These are phyloP conservation scores for Hyles euphorbiae DNA, from an alignment of 1,140 invertebrate species.

Conservation along the genomic window DNA sequence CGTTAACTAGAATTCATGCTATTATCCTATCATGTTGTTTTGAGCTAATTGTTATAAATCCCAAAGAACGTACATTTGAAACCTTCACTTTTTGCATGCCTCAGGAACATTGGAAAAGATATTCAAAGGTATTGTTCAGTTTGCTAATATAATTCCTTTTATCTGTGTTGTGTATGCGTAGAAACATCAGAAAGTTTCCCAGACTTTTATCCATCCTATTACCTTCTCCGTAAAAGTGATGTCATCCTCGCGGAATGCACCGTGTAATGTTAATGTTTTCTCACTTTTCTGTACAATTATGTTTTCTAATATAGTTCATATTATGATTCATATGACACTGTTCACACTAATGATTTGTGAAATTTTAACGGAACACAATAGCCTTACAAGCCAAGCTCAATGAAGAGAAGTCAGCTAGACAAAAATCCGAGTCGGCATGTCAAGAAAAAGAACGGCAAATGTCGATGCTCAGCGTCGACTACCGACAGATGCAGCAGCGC, in stretches of 20 bases:
- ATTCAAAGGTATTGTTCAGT: conserved; percentile 68
- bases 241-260: no score
- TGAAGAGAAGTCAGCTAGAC: conserved; percentile 90
- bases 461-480: conserved; percentile 95
- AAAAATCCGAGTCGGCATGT: conserved; percentile 87
- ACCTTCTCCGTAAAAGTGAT: no score
- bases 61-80: conserved; percentile 14
- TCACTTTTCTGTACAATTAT: no score
- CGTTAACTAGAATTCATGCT: conserved; percentile 9
- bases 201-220: no score
- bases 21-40: conserved; percentile 20
- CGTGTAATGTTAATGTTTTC: no score
- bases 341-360: neutral
- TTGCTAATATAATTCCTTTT: conserved; percentile 35
- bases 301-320: no score
- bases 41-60: conserved; percentile 5
- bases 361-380: conserved; percentile 48
- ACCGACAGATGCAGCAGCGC: conserved; percentile 92
- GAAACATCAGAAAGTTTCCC: neutral
- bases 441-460: conserved; percentile 96
- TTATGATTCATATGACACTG: no score
- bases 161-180: conserved; percentile 9
- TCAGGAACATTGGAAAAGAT: conserved; percentile 72
- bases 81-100: conserved; percentile 68
- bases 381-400: conserved; percentile 93